A percentile compares a stretch with the other conserved stretches of the same genome.
Conservation (phyloP, 2,888 invertebrate genomes). For the Maniola hyperantus region DNA sequence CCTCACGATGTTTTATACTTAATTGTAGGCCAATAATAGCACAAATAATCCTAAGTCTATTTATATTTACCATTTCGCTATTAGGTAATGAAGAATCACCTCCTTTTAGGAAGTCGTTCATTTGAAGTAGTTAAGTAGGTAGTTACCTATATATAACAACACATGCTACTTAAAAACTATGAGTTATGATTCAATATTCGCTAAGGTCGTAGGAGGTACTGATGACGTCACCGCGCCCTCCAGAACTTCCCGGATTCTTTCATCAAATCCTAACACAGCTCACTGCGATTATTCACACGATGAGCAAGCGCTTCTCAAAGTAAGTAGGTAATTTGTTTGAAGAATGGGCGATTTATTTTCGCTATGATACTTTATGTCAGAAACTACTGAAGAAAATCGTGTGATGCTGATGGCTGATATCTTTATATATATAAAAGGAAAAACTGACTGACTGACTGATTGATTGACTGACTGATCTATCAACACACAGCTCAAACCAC, state of each 20-base stretch:
- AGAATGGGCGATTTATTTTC: not conserved
- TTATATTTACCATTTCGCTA: too few relatives aligned
- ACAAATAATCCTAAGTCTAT: too few relatives aligned
- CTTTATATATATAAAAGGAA: too few relatives aligned
- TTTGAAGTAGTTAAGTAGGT: not conserved
- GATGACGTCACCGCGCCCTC: constrained; percentile 68
- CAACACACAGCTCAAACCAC: too few relatives aligned
- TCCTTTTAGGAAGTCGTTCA: not conserved
- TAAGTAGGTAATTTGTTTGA: constrained; percentile 34
- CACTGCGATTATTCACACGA: constrained; percentile 76
- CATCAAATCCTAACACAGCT: constrained; percentile 71
- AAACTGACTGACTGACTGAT: too few relatives aligned
- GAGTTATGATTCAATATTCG: constrained; percentile 1
- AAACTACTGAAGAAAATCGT: not conserved
- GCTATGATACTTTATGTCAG: not conserved
- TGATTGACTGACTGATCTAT: too few relatives aligned
- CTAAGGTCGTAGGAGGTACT: constrained; percentile 3
- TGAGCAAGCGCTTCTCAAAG: constrained; percentile 57
- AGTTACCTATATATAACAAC: too few relatives aligned
- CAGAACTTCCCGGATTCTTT: constrained; percentile 62
- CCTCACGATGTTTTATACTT: too few relatives aligned
- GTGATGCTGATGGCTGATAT: too few relatives aligned
- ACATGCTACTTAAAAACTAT: not conserved
- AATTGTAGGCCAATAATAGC: too few relatives aligned
- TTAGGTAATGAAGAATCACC: too few relatives aligned